phyloP scores from a whole-genome alignment of 2,113 vertebrate species.

The Lichenostomus cassidix region DNA sequence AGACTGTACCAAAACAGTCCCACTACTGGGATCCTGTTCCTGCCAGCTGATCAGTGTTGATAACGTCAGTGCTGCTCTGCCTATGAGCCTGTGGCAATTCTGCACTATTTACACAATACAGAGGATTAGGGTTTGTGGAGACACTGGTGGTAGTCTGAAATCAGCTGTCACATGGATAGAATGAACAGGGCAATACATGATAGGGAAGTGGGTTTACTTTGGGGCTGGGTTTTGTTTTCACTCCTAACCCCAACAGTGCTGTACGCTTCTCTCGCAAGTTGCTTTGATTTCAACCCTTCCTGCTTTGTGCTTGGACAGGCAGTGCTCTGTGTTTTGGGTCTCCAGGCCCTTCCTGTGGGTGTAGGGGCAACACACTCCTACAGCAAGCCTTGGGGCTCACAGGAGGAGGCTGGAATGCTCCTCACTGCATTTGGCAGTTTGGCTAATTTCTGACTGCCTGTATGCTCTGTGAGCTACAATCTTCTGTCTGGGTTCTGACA shows the following conservation, averaged over 20 bases:
- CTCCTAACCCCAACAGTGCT: not conserved
- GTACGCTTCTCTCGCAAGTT: not conserved
- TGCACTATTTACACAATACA: slow-evolving; percentile 26
- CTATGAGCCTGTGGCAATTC: not conserved
- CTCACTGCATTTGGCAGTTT: not conserved
- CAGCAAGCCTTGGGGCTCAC: not conserved
- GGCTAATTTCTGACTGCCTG: not conserved
- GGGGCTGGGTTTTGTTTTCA: slow-evolving; percentile 6
- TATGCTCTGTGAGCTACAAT: rapidly evolving
- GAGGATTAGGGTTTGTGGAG: slow-evolving; percentile 40
- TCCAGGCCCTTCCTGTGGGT: not conserved
- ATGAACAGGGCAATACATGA: not conserved
- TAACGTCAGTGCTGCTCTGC: slow-evolving; percentile 24
- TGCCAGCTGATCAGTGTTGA: slow-evolving; percentile 57
- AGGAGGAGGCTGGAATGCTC: not conserved
- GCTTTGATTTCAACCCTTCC: not conserved
- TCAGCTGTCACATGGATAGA: not conserved
- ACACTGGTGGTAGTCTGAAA: not conserved
- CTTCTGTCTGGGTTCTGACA: not conserved
- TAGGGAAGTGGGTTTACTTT: not conserved
- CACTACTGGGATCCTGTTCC: not conserved
- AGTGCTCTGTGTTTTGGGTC: rapidly evolving
- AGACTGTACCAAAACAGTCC: slow-evolving; percentile 22
- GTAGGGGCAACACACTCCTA: not conserved
- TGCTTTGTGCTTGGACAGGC: not conserved